Evolutionary conservation across 2,113 vertebrate species (phyloP).

Genomic region (Dolichotis patagonum): DNA sequence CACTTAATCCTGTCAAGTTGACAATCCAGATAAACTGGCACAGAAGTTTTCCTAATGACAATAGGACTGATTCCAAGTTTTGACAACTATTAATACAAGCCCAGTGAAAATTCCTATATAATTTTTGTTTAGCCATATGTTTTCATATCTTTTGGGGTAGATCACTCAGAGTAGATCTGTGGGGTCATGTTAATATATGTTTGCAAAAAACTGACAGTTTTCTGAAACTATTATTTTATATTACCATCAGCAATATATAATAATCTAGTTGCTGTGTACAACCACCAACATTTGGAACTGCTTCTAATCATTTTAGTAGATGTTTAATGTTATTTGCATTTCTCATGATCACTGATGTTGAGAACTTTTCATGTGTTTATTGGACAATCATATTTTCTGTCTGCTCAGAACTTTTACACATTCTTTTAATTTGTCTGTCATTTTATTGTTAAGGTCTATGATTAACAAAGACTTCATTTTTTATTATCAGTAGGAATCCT

Average conservation of each 20-base stretch:
- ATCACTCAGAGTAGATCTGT: background rate
- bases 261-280: background rate
- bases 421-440: background rate
- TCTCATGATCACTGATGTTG: background rate
- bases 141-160: background rate
- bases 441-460: background rate
- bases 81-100: constrained; percentile 8
- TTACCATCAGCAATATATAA: background rate
- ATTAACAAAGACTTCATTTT: background rate
- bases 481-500: background rate
- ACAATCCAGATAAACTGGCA: background rate
- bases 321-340: background rate
- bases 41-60: background rate
- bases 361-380: constrained; percentile 4
- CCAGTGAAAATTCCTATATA: background rate
- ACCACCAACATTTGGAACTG: background rate
- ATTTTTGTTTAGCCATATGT: background rate
- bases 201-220: constrained; percentile 21
- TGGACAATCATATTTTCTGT: background rate
- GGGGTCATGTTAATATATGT: background rate
- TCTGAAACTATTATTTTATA: background rate
- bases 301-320: background rate
- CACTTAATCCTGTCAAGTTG: background rate
- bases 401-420: background rate
- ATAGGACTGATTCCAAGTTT: background rate